A percentile compares a stretch with the other conserved stretches of the same genome.
Evolutionary conservation across 2,797 vertebrate species (phyloP).

Genomic region (Myotis planiceps): DNA sequence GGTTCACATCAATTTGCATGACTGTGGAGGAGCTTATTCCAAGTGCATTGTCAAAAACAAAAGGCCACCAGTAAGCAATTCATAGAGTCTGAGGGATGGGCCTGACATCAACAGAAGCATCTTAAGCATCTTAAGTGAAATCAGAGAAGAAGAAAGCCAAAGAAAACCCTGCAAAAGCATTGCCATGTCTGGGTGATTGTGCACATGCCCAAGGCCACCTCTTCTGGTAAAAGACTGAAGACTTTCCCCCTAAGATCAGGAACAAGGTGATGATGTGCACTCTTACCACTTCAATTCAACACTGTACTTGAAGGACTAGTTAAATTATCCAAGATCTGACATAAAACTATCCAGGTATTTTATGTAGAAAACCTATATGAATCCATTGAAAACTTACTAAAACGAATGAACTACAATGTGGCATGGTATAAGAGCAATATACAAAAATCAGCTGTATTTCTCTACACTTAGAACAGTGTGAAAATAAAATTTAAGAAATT

Average conservation of each 20-base stretch:
- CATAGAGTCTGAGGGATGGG: neutral
- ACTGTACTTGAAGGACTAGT: neutral
- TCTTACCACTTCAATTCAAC: neutral
- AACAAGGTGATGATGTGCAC: neutral
- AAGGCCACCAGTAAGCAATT: neutral
- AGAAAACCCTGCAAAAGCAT: neutral
- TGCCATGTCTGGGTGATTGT: neutral
- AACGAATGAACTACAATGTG: neutral
- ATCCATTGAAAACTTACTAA: neutral
- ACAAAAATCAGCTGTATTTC: neutral
- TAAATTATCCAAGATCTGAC: neutral
- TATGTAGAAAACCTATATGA: neutral
- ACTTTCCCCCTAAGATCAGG: neutral
- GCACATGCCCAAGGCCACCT: neutral
- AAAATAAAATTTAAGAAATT: neutral
- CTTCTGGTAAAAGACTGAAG: neutral
- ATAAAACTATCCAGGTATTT: neutral
- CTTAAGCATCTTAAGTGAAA: neutral
- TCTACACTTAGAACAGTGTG: neutral
- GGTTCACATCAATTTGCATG: neutral
- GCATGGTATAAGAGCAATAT: neutral
- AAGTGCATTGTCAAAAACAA: neutral
- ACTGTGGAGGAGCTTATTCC: neutral
- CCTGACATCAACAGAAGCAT: neutral
- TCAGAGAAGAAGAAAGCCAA: too few species aligned